Evolutionary conservation across 2,888 invertebrate species (phyloP).

Genomic region (Aspidapion aeneum): DNA sequence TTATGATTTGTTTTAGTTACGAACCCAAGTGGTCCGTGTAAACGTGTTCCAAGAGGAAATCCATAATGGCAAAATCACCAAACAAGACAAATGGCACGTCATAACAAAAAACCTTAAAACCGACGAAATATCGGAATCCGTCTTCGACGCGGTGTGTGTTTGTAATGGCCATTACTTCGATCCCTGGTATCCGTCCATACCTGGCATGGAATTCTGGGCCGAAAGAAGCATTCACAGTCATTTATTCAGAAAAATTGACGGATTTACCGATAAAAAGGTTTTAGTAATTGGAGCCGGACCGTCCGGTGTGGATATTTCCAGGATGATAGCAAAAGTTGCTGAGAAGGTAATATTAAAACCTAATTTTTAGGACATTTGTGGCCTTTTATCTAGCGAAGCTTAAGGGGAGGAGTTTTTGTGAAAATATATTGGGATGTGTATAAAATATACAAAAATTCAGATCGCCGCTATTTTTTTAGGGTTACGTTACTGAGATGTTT

Average conservation of each 20-base stretch:
- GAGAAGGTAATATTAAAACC: constrained; percentile 36
- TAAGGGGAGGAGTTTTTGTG: too few species aligned
- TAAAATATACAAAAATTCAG: too few species aligned
- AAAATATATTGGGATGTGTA: too few species aligned
- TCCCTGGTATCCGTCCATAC: constrained; percentile 64
- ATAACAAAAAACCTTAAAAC: constrained; percentile 53
- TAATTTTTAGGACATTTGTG: too few species aligned
- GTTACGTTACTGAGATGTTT: too few species aligned
- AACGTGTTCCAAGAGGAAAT: constrained; percentile 46
- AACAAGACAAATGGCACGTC: constrained; percentile 56
- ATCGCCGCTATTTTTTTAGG: too few species aligned
- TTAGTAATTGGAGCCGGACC: constrained; percentile 84
- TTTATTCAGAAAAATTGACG: constrained; percentile 70
- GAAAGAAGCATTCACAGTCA: constrained; percentile 71
- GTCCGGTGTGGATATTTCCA: constrained; percentile 73
- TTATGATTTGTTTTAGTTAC: constrained; percentile 7
- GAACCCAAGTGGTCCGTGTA: constrained; percentile 20
- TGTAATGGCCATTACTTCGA: constrained; percentile 83
- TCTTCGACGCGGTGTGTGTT: constrained; percentile 72
- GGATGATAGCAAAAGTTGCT: constrained; percentile 60
- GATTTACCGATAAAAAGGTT: constrained; percentile 62
- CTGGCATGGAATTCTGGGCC: constrained; percentile 61
- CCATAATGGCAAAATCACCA: too few species aligned
- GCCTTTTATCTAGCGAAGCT: too few species aligned
- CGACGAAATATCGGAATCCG: constrained; percentile 49